Evolutionary conservation across 2,797 vertebrate species (phyloP).

Genomic region (Okamejei kenojei): DNA sequence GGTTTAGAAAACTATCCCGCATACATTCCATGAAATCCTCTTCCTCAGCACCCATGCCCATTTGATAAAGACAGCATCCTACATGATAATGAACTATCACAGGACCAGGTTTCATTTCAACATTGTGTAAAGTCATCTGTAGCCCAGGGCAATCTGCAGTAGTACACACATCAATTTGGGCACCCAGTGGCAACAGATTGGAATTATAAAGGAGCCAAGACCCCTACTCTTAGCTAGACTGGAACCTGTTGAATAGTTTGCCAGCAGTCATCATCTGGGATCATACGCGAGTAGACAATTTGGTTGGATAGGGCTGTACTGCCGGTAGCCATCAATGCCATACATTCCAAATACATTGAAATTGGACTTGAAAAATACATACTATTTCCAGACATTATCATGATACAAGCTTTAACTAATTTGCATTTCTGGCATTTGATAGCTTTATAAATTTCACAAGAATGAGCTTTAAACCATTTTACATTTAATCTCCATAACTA

Average conservation of each 20-base stretch:
- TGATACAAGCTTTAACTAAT: background rate
- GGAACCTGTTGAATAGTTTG: background rate
- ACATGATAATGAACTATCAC: background rate
- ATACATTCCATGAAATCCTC: no score
- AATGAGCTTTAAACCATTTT: background rate
- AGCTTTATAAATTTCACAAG: background rate
- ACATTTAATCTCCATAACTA: background rate
- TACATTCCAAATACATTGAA: background rate
- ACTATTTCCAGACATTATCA: background rate
- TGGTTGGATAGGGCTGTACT: background rate
- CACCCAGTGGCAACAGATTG: background rate
- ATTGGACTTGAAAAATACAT: background rate
- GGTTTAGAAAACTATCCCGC: no score
- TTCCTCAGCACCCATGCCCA: no score
- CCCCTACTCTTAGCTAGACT: background rate
- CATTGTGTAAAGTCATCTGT: background rate
- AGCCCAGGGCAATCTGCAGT: background rate
- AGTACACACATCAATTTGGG: background rate
- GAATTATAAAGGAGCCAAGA: background rate
- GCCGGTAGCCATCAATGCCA: background rate
- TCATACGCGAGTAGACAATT: background rate
- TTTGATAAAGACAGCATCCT: background rate
- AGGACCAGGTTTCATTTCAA: background rate
- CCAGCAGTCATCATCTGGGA: background rate
- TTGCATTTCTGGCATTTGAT: background rate